Evolutionary conservation across 2,797 vertebrate genomes (phyloP), one percentile per base, ranked within the genome.

Genomic region (Catharus ustulatus): DNA sequence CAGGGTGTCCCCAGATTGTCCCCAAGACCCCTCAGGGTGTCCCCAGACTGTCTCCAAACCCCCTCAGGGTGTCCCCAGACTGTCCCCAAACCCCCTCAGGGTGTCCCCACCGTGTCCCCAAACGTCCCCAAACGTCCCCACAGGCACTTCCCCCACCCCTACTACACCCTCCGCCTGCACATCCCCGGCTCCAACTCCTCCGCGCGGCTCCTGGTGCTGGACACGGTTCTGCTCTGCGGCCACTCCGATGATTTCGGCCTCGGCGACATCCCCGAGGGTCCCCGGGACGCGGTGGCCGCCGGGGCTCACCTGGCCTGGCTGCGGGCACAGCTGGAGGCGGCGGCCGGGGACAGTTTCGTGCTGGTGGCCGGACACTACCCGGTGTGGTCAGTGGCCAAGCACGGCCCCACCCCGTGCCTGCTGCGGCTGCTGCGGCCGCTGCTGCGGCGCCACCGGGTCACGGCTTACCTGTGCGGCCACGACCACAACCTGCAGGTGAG

Each of bases 401-500:
- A 99, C 1, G 99, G 99, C 8, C 99, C 99, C 83, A 99, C 99
- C 0, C 29, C 51, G 27, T 99, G 99, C 77, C 98, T 99, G 27
- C 84, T 99, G 69, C 97, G 97, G 38, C 93, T 91, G 3, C 93
- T 99, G 29, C 97, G 96, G 10, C 99, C 99, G 0, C 96, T 99
- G 88, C 97, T 99, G 77, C 77, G 94, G 24, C 98, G 97, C 5
- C 96, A 99, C 96, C 98, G 98, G 5, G 98, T 98, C 92, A 99
- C 98, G 0, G 98, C 99, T 22, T 99, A 99, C 96, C 90, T 99
- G 68, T 98, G 98, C 9, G 99, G 99, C 12, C 99, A 99, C 2
- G 99, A 99, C 93, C 99, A 99, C 97, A 99, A 99, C 85, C 97
- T 99, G 84, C 99, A 99, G 98, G 99, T 99, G 69, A 51, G 49